Base-by-base conservation (phyloP, 2,888 invertebrate genomes). In the Troilus luridus region DNA sequence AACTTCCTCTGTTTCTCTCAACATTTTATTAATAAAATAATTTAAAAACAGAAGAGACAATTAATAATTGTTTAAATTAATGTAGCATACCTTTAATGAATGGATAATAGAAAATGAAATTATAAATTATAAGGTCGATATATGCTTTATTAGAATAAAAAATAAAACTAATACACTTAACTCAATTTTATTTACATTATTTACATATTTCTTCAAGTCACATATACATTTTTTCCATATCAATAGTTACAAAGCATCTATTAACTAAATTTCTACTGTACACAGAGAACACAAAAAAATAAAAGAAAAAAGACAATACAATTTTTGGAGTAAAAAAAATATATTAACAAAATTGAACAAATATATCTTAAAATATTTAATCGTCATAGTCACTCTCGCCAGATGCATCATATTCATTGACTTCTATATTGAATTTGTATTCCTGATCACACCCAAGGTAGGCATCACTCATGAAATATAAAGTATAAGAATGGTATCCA, bases 401-500 rank as follows among this genome's bases (percentile, higher is more conserved):
- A 19, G 93, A 93, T 41, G 96, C 96, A 92, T 96, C 96, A 93
- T 96, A 96, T 93, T 97, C 97, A 0, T 96, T 96, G 11, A 98
- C 97, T 93, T 97, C 97, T 21, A 98, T 97, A 0, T 95, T 96
- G 94, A 99, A 98, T 94, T 98, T 97, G 95, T 99, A 99, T 95
- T 99, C 99, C 94, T 99, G 99, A 95, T 99, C 99, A 93, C 99
- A 99, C 14, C 99, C 99, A 94, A 99, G 96, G 94, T 99, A 99
- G 0, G 99, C 98, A 94, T 99, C 99, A 93, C 98, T 99, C 99
- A 99, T 99, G 95, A 98, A 99, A 95, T 98, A 99, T 90, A 99
- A 95, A 0, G 98, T 98, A 94, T 99, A 99, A 21, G 97, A 96
- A 94, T 98, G 98, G 59, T 97, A 96, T 11, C 98, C 95, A 0